A percentile compares a stretch with the other conserved stretches of the same genome.
Conservation (phyloP, 2,113 vertebrate genomes). For the Oenanthe melanoleuca region DNA sequence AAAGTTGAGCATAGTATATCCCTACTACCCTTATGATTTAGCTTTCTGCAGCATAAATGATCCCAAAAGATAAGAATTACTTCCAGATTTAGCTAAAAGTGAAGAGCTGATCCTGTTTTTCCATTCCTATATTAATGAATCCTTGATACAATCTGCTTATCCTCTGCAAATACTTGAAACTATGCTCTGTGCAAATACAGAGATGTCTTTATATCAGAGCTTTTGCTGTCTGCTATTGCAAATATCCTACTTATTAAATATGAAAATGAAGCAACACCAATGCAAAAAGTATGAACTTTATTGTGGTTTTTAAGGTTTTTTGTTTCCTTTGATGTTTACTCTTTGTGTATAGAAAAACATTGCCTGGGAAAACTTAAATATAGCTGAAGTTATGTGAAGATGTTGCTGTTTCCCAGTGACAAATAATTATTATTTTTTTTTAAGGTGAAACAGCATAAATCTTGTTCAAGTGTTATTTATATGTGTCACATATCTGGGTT, state of each 20-base stretch:
- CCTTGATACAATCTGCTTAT: neutral
- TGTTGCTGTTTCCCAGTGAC: neutral
- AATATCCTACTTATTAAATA: neutral
- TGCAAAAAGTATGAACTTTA: neutral
- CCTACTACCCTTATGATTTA: neutral
- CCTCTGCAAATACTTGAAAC: neutral
- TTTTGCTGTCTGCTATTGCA: neutral
- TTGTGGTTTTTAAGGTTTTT: neutral
- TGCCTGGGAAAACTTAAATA: neutral
- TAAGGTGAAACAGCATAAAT: neutral
- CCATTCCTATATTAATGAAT: neutral
- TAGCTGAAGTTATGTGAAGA: neutral
- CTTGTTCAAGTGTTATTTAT: neutral
- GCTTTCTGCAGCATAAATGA: neutral
- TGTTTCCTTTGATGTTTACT: neutral
- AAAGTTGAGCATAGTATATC: neutral
- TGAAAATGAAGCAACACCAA: neutral
- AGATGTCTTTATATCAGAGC: neutral
- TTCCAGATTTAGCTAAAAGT: neutral
- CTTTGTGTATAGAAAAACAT: neutral
- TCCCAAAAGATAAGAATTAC: neutral
- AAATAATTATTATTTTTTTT: neutral
- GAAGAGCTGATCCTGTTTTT: neutral
- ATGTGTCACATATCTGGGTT: accelerated
- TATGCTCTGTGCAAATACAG: neutral